These are phyloP conservation scores for Echeneis naucrates DNA, from an alignment of 2,797 vertebrate genomes.

Conservation along the genomic window DNA sequence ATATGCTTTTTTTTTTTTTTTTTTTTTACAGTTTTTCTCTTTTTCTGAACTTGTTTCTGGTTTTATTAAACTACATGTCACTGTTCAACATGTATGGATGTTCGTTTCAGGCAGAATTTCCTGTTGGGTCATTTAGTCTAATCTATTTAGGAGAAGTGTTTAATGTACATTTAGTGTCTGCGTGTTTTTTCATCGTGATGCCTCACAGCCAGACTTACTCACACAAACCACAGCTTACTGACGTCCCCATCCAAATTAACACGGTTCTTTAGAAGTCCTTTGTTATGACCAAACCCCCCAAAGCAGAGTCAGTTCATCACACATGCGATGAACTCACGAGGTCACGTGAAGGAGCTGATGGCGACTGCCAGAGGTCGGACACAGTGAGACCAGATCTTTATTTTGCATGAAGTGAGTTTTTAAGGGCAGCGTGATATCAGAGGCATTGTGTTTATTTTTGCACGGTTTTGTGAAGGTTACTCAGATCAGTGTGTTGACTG, in stretches of 20 bases:
- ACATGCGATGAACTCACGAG: background rate
- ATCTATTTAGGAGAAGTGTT: background rate
- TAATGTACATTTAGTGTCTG: slow-evolving; percentile 24
- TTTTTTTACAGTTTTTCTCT: slow-evolving; percentile 55
- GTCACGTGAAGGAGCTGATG: background rate
- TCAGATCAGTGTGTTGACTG: slow-evolving; percentile 34
- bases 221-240: slow-evolving; percentile 28
- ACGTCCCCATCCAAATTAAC: slow-evolving; percentile 7
- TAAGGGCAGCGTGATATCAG: slow-evolving; percentile 19
- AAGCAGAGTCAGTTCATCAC: slow-evolving; percentile 25
- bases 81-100: slow-evolving; percentile 49
- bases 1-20: slow-evolving; percentile 56
- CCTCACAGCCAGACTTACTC: slow-evolving; percentile 40
- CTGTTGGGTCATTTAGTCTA: slow-evolving; percentile 55
- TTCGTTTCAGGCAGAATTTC: slow-evolving; percentile 40
- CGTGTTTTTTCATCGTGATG: slow-evolving; percentile 34
- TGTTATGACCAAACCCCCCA: background rate
- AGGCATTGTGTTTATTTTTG: slow-evolving; percentile 51
- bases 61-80: slow-evolving; percentile 64
- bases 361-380: background rate
- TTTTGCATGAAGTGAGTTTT: slow-evolving; percentile 30
- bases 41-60: slow-evolving; percentile 35
- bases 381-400: slow-evolving; percentile 32
- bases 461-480: slow-evolving; percentile 50
- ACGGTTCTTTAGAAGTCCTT: slow-evolving; percentile 5